Percentiles rank a stretch among this genome's conserved stretches.
Conservation (phyloP, 2,888 invertebrate species). For the Lampropteryx suffumata region DNA sequence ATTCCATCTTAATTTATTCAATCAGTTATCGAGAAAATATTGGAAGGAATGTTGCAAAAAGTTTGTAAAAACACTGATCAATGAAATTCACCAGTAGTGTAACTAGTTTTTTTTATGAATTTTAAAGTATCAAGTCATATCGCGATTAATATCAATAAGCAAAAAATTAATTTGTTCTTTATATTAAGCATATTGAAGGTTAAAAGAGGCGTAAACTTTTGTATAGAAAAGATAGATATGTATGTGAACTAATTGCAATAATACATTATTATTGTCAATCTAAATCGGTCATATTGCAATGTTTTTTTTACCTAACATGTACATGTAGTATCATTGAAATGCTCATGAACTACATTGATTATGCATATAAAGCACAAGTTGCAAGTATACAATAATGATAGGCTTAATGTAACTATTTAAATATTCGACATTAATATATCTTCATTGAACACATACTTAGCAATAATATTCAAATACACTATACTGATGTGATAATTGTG, state of each 20-base stretch:
- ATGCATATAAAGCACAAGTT: not conserved
- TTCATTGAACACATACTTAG: constrained; percentile 3
- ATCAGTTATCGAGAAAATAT: constrained; percentile 5
- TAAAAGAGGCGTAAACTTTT: no score
- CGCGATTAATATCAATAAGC: no score
- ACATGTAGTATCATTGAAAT: no score
- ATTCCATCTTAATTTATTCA: constrained; percentile 2
- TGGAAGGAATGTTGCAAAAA: constrained; percentile 16
- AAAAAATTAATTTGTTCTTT: no score
- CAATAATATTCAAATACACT: not conserved
- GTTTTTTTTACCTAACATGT: no score
- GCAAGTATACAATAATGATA: not conserved
- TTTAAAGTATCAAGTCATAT: no score
- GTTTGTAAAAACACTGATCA: not conserved
- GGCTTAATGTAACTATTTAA: not conserved
- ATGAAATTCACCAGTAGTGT: not conserved
- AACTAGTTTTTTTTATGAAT: not conserved
- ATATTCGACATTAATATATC: constrained; percentile 4
- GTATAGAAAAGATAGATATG: no score
- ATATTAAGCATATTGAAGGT: no score
- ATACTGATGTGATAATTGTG: no score
- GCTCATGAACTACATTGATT: no score
- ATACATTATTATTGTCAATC: constrained; percentile 2
- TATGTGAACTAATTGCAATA: not conserved
- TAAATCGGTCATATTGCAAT: no score